Percentiles rank a stretch among this genome's conserved stretches.
Conservation (phyloP, 2,797 vertebrate species). For the Discoglossus pictus region DNA sequence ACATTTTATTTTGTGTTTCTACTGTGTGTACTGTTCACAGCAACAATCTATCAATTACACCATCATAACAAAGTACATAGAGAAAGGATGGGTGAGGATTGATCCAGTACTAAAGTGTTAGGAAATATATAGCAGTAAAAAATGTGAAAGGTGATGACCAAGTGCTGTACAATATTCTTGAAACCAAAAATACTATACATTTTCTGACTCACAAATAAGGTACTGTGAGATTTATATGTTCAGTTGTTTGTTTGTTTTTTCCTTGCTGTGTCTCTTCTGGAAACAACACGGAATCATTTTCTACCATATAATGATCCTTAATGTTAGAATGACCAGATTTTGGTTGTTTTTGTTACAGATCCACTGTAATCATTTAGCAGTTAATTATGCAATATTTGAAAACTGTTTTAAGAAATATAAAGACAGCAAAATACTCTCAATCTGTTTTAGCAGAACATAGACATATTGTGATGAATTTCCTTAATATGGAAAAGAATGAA, state of each 20-base stretch:
- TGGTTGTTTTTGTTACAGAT: neutral
- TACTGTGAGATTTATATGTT: slow-evolving; percentile 36
- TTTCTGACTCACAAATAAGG: slow-evolving; percentile 32
- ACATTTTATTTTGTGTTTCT: slow-evolving; percentile 5
- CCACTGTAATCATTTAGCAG: neutral
- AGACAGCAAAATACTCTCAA: no score
- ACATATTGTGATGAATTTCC: no score
- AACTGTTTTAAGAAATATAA: no score
- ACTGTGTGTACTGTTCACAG: slow-evolving; percentile 24
- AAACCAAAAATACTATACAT: slow-evolving; percentile 38
- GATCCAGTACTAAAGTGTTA: slow-evolving; percentile 42
- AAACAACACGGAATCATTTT: slow-evolving; percentile 30
- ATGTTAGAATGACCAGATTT: slow-evolving; percentile 2
- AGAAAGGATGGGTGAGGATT: slow-evolving; percentile 41
- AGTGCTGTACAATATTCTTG: slow-evolving; percentile 40
- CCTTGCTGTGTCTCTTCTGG: slow-evolving; percentile 17
- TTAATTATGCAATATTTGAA: no score
- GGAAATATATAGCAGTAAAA: slow-evolving; percentile 31
- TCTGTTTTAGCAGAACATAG: no score
- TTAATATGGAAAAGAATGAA: no score
- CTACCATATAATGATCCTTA: slow-evolving; percentile 23
- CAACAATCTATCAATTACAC: slow-evolving; percentile 44
- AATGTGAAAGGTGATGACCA: slow-evolving; percentile 48
- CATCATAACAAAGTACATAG: slow-evolving; percentile 36
- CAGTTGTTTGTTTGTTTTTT: slow-evolving; percentile 25